Percentiles rank a stretch among this genome's conserved stretches.
Conservation (phyloP, 1,140 invertebrate genomes). For the Drosophila equinoxialis region DNA sequence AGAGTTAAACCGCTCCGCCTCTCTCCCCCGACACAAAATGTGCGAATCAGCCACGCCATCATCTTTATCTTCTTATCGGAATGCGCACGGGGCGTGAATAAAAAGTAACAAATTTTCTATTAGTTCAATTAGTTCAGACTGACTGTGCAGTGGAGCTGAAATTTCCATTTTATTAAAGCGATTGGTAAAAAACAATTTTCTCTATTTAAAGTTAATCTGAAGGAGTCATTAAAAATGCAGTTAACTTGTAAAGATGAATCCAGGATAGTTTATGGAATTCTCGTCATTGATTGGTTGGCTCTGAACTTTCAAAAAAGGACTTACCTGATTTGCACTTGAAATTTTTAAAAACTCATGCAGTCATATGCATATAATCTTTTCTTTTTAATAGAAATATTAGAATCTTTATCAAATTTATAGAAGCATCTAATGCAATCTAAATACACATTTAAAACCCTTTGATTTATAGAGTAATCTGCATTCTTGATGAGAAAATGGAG, state of each 20-base stretch:
- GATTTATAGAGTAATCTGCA: background rate
- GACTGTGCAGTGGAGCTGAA: background rate
- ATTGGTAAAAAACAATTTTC: background rate
- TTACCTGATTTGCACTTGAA: no score
- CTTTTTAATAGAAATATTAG: no score
- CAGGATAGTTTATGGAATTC: background rate
- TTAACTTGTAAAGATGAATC: background rate
- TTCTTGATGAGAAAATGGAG: background rate
- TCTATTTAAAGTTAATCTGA: background rate
- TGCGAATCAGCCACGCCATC: background rate
- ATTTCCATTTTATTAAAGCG: background rate
- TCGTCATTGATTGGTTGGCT: no score
- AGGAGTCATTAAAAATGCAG: no score
- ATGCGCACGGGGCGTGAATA: constrained; percentile 12
- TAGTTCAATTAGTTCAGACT: constrained; percentile 1
- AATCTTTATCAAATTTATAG: no score
- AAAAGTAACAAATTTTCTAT: constrained; percentile 5
- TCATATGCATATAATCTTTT: no score
- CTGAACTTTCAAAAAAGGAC: no score
- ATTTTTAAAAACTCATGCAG: no score
- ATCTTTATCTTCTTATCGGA: constrained; percentile 1
- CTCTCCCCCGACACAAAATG: background rate
- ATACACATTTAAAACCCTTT: no score
- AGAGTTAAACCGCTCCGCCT: background rate
- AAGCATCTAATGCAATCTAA: no score